A percentile compares a stretch with the other conserved stretches of the same genome.
Evolutionary conservation across 1,140 invertebrate species (phyloP).

Genomic region (Nomia melanderi): DNA sequence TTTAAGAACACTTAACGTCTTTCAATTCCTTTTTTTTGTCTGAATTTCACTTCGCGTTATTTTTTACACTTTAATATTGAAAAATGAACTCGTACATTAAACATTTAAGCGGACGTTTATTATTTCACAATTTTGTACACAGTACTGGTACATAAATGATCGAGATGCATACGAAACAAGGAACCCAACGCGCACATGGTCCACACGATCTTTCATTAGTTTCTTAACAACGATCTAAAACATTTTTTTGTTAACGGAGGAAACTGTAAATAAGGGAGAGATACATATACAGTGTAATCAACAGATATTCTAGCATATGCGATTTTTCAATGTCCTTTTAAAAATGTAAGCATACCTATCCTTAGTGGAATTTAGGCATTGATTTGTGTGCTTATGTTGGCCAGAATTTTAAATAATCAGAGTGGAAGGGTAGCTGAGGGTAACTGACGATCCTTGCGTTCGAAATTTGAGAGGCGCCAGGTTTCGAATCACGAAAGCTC

Average conservation of each 20-base stretch:
- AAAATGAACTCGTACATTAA: background rate
- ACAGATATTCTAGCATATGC: slow-evolving; percentile 77
- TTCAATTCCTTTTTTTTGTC: background rate
- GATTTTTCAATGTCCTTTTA: slow-evolving; percentile 81
- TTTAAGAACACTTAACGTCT: background rate
- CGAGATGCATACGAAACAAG: background rate
- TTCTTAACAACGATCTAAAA: slow-evolving; percentile 74
- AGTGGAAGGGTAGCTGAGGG: slow-evolving; percentile 14
- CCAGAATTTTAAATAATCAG: slow-evolving; percentile 60
- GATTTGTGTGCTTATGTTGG: slow-evolving; percentile 76
- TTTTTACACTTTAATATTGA: background rate
- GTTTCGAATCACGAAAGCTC: slow-evolving; percentile 20
- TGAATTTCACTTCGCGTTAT: background rate
- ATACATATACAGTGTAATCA: slow-evolving; percentile 74
- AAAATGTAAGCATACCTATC: slow-evolving; percentile 77
- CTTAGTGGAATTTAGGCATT: slow-evolving; percentile 77
- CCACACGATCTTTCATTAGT: slow-evolving; percentile 61
- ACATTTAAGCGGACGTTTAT: background rate
- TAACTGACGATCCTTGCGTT: slow-evolving; percentile 68
- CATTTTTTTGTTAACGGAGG: slow-evolving; percentile 63
- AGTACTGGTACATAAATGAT: slow-evolving; percentile 3
- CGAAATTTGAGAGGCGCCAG: slow-evolving; percentile 73
- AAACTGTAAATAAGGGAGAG: slow-evolving; percentile 70
- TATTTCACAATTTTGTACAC: background rate
- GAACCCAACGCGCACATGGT: slow-evolving; percentile 8